phyloP scores from a whole-genome alignment of 2,888 invertebrate genomes.

The Aphrophora alni region DNA sequence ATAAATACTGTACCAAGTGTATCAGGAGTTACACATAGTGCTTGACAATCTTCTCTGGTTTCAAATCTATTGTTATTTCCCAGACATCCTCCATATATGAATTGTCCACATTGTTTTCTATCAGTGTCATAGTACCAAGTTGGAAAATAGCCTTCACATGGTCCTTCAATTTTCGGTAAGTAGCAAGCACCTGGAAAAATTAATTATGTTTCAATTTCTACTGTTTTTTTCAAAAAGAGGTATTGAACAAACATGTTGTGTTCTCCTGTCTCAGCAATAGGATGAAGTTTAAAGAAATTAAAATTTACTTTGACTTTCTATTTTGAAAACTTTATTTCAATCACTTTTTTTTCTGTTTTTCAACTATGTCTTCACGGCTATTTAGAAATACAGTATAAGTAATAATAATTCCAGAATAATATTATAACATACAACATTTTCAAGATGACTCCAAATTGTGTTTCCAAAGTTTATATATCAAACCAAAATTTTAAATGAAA shows the following conservation, averaged over 20 bases:
- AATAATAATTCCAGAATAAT: too few relatives aligned
- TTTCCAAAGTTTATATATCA: too few relatives aligned
- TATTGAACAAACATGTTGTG: not conserved
- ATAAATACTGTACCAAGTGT: constrained; percentile 64
- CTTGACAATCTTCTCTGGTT: constrained; percentile 76
- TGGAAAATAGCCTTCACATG: constrained; percentile 79
- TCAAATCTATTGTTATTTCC: constrained; percentile 91
- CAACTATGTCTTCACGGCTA: too few relatives aligned
- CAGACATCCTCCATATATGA: constrained; percentile 89
- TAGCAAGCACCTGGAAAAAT: constrained; percentile 70
- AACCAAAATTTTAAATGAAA: too few relatives aligned
- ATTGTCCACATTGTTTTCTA: constrained; percentile 80
- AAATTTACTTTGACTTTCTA: too few relatives aligned
- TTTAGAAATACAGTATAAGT: too few relatives aligned
- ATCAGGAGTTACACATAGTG: constrained; percentile 70
- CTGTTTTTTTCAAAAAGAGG: not conserved
- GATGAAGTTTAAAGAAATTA: too few relatives aligned
- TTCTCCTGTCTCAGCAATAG: too few relatives aligned
- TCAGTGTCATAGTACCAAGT: constrained; percentile 85
- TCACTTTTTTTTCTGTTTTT: too few relatives aligned
- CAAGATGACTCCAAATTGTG: too few relatives aligned
- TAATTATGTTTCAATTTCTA: not conserved
- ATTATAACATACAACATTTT: too few relatives aligned
- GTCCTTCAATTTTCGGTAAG: constrained; percentile 81
- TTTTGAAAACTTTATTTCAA: too few relatives aligned